Percentiles rank a stretch among this genome's conserved stretches.
phyloP scores from a whole-genome alignment of 1,140 invertebrate species.

The Chlorops oryzae region DNA sequence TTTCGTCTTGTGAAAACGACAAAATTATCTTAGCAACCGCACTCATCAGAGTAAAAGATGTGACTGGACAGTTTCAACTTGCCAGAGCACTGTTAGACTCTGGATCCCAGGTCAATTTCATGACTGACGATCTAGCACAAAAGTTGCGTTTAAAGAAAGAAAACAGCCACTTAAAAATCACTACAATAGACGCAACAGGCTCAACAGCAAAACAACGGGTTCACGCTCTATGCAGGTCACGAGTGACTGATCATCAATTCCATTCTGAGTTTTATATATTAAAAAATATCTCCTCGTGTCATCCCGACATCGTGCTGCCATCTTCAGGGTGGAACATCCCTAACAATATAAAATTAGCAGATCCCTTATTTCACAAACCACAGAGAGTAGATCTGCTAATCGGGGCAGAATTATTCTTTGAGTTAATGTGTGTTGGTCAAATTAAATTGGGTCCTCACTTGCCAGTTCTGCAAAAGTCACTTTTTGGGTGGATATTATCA shows the following conservation, averaged over 20 bases:
- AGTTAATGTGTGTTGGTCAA: too few species aligned
- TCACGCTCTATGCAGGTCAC: not conserved
- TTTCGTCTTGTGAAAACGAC: too few species aligned
- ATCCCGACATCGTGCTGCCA: not conserved
- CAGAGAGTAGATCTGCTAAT: too few species aligned
- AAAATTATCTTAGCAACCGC: conserved; percentile 7
- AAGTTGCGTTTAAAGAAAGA: not conserved
- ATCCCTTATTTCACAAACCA: conserved; percentile 24
- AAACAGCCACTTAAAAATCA: conserved; percentile 1
- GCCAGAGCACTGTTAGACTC: conserved; percentile 11
- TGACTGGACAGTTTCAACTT: not conserved
- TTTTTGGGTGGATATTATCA: too few species aligned
- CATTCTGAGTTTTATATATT: conserved; percentile 6
- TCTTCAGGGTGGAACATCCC: conserved; percentile 17
- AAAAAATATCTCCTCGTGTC: not conserved
- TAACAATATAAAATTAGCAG: conserved; percentile 21
- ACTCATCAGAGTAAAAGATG: not conserved
- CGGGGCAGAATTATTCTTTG: too few species aligned
- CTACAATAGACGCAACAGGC: not conserved
- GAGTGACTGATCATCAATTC: conserved; percentile 3
- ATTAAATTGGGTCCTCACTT: too few species aligned
- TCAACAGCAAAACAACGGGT: not conserved
- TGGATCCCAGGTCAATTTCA: conserved; percentile 9
- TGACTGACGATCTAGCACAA: conserved; percentile 10
- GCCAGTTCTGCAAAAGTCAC: too few species aligned